phyloP scores from a whole-genome alignment of 2,113 vertebrate species.

The Nymphicus hollandicus region DNA sequence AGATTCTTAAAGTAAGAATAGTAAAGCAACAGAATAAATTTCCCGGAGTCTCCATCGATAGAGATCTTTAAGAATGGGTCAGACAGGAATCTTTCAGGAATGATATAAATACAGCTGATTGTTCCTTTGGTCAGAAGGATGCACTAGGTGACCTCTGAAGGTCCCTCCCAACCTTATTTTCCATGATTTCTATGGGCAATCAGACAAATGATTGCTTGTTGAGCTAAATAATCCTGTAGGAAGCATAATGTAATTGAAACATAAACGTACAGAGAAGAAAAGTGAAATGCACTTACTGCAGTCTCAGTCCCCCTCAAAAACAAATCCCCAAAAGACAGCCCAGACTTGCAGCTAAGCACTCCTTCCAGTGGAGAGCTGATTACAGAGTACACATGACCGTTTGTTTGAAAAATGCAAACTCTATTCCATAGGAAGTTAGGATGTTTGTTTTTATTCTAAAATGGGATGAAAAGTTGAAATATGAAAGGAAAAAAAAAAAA shows the following conservation, averaged over 20 bases:
- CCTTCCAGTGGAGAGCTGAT: not conserved
- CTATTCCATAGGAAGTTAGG: slow-evolving; percentile 44
- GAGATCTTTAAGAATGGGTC: not conserved
- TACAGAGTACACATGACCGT: slow-evolving; percentile 10
- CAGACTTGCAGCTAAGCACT: not conserved
- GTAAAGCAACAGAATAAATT: not conserved
- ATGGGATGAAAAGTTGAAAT: slow-evolving; percentile 64
- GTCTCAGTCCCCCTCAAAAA: not conserved
- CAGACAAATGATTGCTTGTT: slow-evolving; percentile 17
- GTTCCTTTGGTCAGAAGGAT: not conserved
- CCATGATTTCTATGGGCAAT: not conserved
- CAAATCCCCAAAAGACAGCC: not conserved
- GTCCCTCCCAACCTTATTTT: slow-evolving; percentile 7
- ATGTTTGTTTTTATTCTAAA: slow-evolving; percentile 66
- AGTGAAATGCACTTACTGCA: not conserved
- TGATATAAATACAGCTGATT: not conserved
- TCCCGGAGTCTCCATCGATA: not conserved
- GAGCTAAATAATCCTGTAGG: slow-evolving; percentile 22
- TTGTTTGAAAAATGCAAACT: slow-evolving; percentile 49
- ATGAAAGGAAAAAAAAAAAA: slow-evolving; percentile 19
- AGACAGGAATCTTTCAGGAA: not conserved
- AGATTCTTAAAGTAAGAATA: not conserved
- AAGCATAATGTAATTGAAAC: slow-evolving; percentile 5
- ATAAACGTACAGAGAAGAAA: not conserved
- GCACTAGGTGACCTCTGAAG: not conserved